Percentiles rank a stretch among this genome's conserved stretches.
Evolutionary conservation across 1,140 invertebrate species (phyloP).

Genomic region (Nasonia vitripennis): DNA sequence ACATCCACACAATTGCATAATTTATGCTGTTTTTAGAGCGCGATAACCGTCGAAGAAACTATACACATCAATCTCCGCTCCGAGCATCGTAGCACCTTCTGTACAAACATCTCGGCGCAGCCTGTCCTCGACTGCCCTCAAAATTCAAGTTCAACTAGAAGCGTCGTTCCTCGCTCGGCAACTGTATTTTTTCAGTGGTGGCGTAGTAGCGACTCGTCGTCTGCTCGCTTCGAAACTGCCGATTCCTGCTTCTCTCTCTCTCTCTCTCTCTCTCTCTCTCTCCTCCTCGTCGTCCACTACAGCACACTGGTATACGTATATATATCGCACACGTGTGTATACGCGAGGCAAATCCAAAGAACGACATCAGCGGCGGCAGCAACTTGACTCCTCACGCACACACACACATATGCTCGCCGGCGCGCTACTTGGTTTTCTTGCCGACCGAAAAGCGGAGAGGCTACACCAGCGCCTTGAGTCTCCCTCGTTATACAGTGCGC

Average conservation of each 20-base stretch:
- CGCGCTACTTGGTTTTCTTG: neutral
- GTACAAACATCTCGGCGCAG: too few species aligned
- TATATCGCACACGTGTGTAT: neutral
- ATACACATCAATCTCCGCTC: too few species aligned
- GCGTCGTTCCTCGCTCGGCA: neutral
- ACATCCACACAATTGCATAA: too few species aligned
- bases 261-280: slow-evolving; percentile 16
- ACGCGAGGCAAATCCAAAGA: neutral
- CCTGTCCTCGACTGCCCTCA: too few species aligned
- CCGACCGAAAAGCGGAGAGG: slow-evolving; percentile 5
- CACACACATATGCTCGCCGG: neutral
- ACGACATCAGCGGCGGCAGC: neutral
- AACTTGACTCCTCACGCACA: slow-evolving; percentile 2
- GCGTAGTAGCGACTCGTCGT: too few species aligned
- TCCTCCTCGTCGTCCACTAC: neutral
- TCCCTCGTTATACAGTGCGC: neutral
- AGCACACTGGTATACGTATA: neutral
- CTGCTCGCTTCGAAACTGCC: neutral
- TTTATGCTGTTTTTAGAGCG: too few species aligned
- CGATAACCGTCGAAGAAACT: too few species aligned
- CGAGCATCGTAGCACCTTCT: too few species aligned
- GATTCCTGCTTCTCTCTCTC: neutral
- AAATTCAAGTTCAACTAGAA: too few species aligned
- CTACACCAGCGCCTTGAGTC: slow-evolving; percentile 2
- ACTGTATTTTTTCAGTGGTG: neutral